Conservation (phyloP, 2,888 invertebrate species). For the Aspidiotus destructor region DNA sequence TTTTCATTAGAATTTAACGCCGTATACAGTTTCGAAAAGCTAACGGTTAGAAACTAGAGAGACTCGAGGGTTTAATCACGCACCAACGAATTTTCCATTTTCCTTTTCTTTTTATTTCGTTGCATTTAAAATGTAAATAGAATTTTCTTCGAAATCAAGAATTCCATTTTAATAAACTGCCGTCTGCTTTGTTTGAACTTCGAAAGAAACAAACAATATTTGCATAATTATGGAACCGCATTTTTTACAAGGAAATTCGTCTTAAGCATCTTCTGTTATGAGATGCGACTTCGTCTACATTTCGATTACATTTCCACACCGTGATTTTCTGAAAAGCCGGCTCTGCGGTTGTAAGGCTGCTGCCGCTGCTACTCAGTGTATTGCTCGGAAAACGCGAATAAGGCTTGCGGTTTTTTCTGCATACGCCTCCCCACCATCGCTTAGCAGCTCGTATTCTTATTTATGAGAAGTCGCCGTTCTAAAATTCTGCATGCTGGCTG, state of each 20-base stretch:
- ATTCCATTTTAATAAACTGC: conserved; percentile 33
- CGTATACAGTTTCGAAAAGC: conserved; percentile 30
- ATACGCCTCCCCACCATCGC: background rate
- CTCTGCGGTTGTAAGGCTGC: conserved; percentile 4
- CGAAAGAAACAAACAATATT: conserved; percentile 32
- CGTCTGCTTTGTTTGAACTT: conserved; percentile 33
- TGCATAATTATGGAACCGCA: conserved; percentile 33
- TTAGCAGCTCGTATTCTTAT: background rate
- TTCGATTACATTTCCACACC: conserved; percentile 30
- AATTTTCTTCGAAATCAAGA: conserved; percentile 33
- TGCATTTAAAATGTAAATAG: conserved; percentile 33
- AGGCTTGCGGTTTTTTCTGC: background rate
- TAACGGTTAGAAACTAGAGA: conserved; percentile 29
- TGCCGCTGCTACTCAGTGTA: background rate
- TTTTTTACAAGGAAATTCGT: conserved; percentile 33
- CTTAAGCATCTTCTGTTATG: conserved; percentile 33
- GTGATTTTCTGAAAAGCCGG: conserved; percentile 23
- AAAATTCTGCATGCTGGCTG: too few species aligned
- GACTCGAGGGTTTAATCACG: conserved; percentile 30
- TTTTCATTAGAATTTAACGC: conserved; percentile 33
- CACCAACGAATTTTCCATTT: conserved; percentile 33
- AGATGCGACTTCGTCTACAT: conserved; percentile 33
- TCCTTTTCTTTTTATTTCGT: conserved; percentile 32
- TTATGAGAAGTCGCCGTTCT: too few species aligned
- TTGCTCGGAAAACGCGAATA: background rate